Evolutionary conservation across 2,797 vertebrate genomes (phyloP).

Genomic region (Epinephelus malabaricus): DNA sequence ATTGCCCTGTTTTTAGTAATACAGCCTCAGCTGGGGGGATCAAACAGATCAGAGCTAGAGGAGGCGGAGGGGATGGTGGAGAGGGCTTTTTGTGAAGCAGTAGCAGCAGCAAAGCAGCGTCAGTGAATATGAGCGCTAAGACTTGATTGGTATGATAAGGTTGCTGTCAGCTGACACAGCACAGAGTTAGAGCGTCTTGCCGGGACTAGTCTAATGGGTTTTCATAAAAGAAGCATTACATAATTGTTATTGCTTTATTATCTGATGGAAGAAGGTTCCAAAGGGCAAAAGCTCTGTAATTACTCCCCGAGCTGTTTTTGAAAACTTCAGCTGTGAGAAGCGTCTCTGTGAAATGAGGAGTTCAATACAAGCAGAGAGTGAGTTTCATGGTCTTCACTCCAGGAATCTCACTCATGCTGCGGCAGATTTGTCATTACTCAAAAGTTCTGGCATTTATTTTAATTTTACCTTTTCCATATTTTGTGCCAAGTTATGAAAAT

Average conservation of each 20-base stretch:
- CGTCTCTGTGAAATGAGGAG: background rate
- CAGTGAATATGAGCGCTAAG: conserved; percentile 16
- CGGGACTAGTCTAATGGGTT: conserved; percentile 31
- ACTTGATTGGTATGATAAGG: conserved; percentile 34
- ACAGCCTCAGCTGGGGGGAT: background rate
- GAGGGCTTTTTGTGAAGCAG: background rate
- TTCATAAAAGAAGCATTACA: conserved; percentile 47
- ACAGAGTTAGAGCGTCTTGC: conserved; percentile 2
- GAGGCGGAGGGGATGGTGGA: background rate
- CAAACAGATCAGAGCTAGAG: background rate
- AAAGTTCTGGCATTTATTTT: background rate
- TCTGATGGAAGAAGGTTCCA: conserved; percentile 63
- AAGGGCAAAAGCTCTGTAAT: conserved; percentile 64
- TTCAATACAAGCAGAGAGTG: background rate
- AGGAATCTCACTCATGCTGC: background rate
- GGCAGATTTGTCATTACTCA: background rate
- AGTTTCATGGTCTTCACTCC: background rate
- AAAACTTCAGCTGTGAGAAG: conserved; percentile 2
- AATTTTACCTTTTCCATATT: background rate
- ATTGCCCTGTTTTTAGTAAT: background rate
- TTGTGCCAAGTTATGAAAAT: background rate
- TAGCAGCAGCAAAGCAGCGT: background rate
- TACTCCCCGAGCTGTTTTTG: conserved; percentile 18
- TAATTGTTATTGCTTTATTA: conserved; percentile 69
- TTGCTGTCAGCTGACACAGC: conserved; percentile 34